These are phyloP conservation scores for Bombus confusus DNA, from an alignment of 1,140 invertebrate genomes.

Conservation along the genomic window DNA sequence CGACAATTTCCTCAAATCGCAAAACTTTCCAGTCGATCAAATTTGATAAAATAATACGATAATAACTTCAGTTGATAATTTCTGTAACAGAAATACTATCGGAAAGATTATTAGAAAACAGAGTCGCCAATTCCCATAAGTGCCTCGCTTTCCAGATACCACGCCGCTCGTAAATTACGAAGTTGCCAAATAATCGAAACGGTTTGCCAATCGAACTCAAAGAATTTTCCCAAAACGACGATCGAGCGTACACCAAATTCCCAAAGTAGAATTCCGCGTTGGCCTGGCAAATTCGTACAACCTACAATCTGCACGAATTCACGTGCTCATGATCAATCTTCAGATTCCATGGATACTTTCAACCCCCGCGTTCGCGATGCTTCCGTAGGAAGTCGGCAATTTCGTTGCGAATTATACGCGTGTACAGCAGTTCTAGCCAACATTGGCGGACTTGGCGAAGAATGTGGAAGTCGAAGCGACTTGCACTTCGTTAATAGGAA, in stretches of 20 bases:
- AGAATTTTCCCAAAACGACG: neutral
- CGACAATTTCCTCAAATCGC: too few relatives aligned
- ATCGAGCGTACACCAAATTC: neutral
- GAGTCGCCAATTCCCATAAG: too few relatives aligned
- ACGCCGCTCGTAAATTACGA: too few relatives aligned
- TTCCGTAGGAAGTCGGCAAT: neutral
- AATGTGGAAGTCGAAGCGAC: neutral
- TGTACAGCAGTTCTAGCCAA: neutral
- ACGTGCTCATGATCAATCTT: slow-evolving; percentile 17
- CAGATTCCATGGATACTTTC: slow-evolving; percentile 4
- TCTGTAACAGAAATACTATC: too few relatives aligned
- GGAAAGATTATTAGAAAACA: too few relatives aligned
- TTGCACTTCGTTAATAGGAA: neutral
- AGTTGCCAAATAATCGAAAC: neutral
- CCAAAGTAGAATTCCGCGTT: neutral
- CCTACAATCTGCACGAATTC: neutral
- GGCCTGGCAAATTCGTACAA: neutral
- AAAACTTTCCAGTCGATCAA: too few relatives aligned
- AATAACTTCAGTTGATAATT: too few relatives aligned
- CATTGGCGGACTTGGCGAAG: neutral
- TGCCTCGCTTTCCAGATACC: too few relatives aligned
- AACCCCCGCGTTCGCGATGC: neutral
- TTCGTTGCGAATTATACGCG: neutral
- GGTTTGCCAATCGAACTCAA: neutral
- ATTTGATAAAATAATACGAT: too few relatives aligned